Conservation (phyloP, 2,113 vertebrate species). For the Apus apus region DNA sequence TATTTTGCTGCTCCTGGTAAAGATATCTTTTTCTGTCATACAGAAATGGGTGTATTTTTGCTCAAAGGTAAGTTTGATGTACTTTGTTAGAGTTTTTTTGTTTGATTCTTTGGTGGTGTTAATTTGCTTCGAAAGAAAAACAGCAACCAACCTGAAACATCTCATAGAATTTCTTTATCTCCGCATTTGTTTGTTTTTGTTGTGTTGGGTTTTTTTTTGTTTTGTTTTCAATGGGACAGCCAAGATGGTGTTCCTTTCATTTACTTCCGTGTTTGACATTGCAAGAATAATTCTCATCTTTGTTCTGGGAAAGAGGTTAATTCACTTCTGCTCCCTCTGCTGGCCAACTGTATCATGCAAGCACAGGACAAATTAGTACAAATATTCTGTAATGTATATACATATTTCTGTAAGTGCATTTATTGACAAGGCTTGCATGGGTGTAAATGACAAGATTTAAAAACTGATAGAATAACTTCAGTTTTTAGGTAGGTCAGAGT, state of each 20-base stretch:
- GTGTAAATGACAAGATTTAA: neutral
- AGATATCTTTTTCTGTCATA: neutral
- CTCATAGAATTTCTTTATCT: neutral
- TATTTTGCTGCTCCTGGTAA: neutral
- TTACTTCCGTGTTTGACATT: neutral
- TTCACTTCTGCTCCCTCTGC: constrained; percentile 62
- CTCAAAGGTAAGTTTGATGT: neutral
- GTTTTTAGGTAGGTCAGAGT: constrained; percentile 33
- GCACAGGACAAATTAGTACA: neutral
- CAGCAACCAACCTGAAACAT: neutral
- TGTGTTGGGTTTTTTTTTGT: neutral
- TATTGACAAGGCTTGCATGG: neutral
- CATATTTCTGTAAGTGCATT: neutral
- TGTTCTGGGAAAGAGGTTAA: neutral
- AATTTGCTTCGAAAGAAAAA: neutral
- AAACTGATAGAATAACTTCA: neutral
- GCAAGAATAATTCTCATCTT: neutral
- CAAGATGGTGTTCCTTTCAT: neutral
- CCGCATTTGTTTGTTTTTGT: neutral
- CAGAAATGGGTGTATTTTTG: neutral
- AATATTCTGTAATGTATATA: neutral
- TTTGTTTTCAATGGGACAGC: neutral
- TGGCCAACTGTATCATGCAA: neutral
- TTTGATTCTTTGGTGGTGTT: neutral
- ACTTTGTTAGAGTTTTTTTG: neutral